A percentile compares a stretch with the other conserved stretches of the same genome.
These are phyloP conservation scores for Hipparchia sbordonii DNA, from an alignment of 2,888 invertebrate genomes.

Conservation along the genomic window DNA sequence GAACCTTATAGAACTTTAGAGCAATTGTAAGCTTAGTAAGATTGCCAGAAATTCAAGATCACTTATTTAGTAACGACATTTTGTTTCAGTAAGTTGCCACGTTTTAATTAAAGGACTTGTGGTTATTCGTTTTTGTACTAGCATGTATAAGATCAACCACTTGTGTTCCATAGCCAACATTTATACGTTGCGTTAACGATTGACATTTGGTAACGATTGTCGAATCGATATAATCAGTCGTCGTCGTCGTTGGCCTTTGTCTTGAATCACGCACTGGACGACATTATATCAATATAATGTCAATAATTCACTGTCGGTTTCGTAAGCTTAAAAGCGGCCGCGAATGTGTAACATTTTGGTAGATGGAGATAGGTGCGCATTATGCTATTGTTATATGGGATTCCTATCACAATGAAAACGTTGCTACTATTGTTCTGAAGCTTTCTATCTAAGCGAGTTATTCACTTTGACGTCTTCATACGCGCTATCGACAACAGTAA, in stretches of 20 bases:
- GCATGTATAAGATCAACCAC: background rate
- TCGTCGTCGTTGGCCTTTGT: too few relatives aligned
- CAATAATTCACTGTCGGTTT: conserved; percentile 21
- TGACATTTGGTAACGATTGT: conserved; percentile 10
- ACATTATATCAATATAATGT: conserved; percentile 2
- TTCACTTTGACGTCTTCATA: conserved; percentile 79
- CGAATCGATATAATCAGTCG: background rate
- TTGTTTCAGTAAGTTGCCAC: background rate
- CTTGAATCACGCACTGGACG: too few relatives aligned
- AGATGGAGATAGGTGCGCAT: conserved; percentile 34
- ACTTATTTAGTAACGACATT: too few relatives aligned
- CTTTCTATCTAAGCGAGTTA: conserved; percentile 67
- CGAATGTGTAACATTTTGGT: conserved; percentile 33
- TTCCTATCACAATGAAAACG: conserved; percentile 66
- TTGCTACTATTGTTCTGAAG: conserved; percentile 70
- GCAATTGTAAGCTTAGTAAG: background rate
- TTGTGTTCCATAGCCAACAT: background rate
- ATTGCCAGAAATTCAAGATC: background rate
- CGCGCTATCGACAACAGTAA: conserved; percentile 72
- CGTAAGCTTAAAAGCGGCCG: conserved; percentile 34
- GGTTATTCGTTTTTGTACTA: background rate
- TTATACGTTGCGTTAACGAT: conserved; percentile 5
- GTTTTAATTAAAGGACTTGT: background rate
- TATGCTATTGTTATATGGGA: conserved; percentile 43
- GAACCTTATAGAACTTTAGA: conserved; percentile 27